phyloP scores from a whole-genome alignment of 2,888 invertebrate species.

The Zhengitettix transpicula region DNA sequence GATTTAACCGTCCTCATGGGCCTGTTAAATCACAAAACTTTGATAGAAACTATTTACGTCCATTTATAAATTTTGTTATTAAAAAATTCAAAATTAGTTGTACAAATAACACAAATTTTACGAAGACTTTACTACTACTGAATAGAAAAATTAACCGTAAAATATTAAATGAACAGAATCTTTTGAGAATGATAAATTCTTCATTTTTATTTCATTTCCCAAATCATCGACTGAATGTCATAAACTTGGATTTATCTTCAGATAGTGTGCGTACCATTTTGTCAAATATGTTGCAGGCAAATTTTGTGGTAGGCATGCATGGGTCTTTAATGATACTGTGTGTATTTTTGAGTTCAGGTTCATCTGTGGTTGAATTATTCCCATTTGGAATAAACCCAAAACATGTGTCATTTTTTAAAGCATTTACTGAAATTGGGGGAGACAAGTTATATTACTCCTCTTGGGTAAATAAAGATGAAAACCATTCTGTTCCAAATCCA shows the following conservation, averaged over 20 bases:
- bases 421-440: constrained; percentile 21
- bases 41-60: constrained; percentile 13
- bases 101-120: background rate
- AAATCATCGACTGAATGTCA: constrained; percentile 1
- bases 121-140: constrained; percentile 12
- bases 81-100: constrained; percentile 10
- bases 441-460: constrained; percentile 23
- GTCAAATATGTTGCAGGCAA: constrained; percentile 8
- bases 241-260: constrained; percentile 11
- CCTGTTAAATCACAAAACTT: constrained; percentile 18
- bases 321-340: constrained; percentile 27
- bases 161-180: constrained; percentile 27
- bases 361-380: constrained; percentile 29
- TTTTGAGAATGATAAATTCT: constrained; percentile 18
- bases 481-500: constrained; percentile 21
- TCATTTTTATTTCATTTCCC: constrained; percentile 4
- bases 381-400: constrained; percentile 29
- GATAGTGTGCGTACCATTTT: constrained; percentile 12
- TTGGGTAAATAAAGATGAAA: constrained; percentile 24
- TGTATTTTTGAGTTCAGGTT: constrained; percentile 24
- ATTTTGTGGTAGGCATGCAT: constrained; percentile 18
- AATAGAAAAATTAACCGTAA: constrained; percentile 24
- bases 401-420: constrained; percentile 28
- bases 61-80: constrained; percentile 17
- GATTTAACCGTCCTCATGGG: constrained; percentile 27